phyloP scores from a whole-genome alignment of 2,888 invertebrate genomes.

The Diogma glabrata region DNA sequence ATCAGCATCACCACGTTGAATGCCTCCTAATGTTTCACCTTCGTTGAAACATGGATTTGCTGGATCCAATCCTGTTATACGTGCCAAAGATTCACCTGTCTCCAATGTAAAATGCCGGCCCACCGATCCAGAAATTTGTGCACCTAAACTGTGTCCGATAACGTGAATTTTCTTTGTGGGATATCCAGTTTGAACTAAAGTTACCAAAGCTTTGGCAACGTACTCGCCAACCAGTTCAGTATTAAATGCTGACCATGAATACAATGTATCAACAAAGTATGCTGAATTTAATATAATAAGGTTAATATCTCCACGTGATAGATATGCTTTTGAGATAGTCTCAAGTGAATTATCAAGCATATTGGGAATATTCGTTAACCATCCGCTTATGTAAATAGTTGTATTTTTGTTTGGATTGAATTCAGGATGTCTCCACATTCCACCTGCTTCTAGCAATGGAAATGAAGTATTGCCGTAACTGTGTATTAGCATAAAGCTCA shows the following conservation, averaged over 20 bases:
- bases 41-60: slow-evolving; percentile 24
- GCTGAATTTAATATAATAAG: slow-evolving; percentile 27
- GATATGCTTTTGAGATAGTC: slow-evolving; percentile 32
- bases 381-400: neutral
- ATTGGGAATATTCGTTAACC: no score
- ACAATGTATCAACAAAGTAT: slow-evolving; percentile 16
- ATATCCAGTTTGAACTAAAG: slow-evolving; percentile 5
- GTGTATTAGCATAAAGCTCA: neutral
- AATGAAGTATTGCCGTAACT: neutral
- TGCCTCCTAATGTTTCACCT: slow-evolving; percentile 19
- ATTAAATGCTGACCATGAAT: slow-evolving; percentile 18
- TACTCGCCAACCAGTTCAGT: slow-evolving; percentile 14
- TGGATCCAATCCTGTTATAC: slow-evolving; percentile 34
- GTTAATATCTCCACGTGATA: slow-evolving; percentile 30
- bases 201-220: slow-evolving; percentile 11
- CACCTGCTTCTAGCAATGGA: neutral
- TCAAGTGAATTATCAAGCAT: no score
- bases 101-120: slow-evolving; percentile 26
- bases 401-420: neutral
- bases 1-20: slow-evolving; percentile 32
- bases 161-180: slow-evolving; percentile 16
- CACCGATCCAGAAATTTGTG: slow-evolving; percentile 32
- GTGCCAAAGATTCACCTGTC: slow-evolving; percentile 24
- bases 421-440: neutral
- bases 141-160: slow-evolving; percentile 26